Evolutionary conservation across 1,140 invertebrate genomes (phyloP).

Genomic region (Belonocnema kinseyi): DNA sequence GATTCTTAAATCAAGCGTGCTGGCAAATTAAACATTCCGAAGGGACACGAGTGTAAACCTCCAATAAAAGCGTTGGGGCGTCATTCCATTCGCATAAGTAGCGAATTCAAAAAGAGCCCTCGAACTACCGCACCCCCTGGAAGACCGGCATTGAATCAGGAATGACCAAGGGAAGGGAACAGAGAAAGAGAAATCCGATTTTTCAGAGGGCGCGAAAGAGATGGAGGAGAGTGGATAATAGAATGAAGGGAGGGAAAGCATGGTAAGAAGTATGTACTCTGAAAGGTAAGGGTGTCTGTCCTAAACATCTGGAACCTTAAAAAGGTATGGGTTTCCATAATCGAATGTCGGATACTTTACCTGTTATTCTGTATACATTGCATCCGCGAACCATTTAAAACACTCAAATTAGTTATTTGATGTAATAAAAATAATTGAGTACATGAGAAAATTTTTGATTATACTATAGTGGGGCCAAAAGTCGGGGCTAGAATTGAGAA

Average conservation of each 20-base stretch:
- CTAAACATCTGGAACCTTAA: conserved; percentile 23
- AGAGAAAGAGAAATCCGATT: conserved; percentile 1
- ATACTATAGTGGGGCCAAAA: too few relatives aligned
- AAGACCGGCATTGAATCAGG: conserved; percentile 20
- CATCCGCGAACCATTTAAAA: conserved; percentile 16
- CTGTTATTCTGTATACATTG: conserved; percentile 18
- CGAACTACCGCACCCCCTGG: conserved; percentile 24
- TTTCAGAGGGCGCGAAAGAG: conserved; percentile 14
- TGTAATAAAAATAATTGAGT: conserved; percentile 10
- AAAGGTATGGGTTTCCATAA: conserved; percentile 4
- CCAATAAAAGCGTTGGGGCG: conserved; percentile 38
- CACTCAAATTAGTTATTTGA: not conserved
- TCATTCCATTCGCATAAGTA: conserved; percentile 34
- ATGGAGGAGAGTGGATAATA: not conserved
- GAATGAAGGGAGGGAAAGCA: not conserved
- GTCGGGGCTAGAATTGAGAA: too few relatives aligned
- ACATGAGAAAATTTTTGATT: too few relatives aligned
- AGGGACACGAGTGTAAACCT: conserved; percentile 34
- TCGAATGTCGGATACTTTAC: not conserved
- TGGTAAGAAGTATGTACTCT: not conserved
- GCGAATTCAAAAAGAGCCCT: conserved; percentile 26
- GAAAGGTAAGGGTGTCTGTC: not conserved
- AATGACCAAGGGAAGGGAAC: not conserved
- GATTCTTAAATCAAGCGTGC: conserved; percentile 28
- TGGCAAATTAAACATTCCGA: conserved; percentile 23